Evolutionary conservation across 2,797 vertebrate species (phyloP).

Genomic region (Masticophis lateralis): DNA sequence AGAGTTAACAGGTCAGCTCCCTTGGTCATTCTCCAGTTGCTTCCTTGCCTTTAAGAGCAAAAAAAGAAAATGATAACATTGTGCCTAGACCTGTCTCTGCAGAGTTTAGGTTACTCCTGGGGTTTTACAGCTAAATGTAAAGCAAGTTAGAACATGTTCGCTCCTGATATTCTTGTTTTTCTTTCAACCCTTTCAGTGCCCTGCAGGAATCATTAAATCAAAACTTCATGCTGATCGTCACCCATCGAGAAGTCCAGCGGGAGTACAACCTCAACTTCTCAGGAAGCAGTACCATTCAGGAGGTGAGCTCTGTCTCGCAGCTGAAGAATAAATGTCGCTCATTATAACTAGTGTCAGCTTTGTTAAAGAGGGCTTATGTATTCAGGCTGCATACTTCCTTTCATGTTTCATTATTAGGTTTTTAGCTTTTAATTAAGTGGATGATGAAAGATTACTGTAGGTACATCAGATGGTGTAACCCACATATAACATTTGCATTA

Average conservation of each 20-base stretch:
- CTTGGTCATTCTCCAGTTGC: conserved; percentile 76
- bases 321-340: conserved; percentile 74
- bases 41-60: conserved; percentile 73
- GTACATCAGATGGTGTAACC: conserved; percentile 53
- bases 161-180: conserved; percentile 77
- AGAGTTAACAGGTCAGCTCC: conserved; percentile 73
- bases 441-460: conserved; percentile 59
- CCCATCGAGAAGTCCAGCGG: conserved; percentile 96
- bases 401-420: conserved; percentile 62
- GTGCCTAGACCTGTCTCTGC: conserved; percentile 85
- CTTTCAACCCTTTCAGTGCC: conserved; percentile 80
- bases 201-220: conserved; percentile 97
- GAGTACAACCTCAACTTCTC: conserved; percentile 99
- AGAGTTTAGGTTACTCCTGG: conserved; percentile 78
- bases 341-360: conserved; percentile 73
- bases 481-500: conserved; percentile 46
- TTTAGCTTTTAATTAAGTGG: conserved; percentile 65
- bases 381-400: conserved; percentile 62
- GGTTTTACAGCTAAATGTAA: conserved; percentile 76
- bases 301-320: conserved; percentile 84
- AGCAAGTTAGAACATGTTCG: conserved; percentile 90
- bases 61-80: conserved; percentile 72
- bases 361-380: conserved; percentile 62
- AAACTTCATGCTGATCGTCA: conserved; percentile 97
- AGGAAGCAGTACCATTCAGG: conserved; percentile 97